phyloP scores from a whole-genome alignment of 2,888 invertebrate species.

The Sympetrum striolatum region DNA sequence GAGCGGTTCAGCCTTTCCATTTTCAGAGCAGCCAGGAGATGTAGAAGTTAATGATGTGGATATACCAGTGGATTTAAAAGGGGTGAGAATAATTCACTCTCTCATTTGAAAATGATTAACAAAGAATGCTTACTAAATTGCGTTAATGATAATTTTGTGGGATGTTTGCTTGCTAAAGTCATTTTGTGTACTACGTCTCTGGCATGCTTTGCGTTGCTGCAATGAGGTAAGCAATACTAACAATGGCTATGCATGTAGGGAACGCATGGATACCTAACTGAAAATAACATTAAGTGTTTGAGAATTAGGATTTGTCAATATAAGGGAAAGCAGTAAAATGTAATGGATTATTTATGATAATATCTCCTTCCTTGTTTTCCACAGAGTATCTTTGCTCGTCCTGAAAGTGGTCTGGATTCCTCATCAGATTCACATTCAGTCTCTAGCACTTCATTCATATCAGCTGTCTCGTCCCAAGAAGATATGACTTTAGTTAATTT shows the following conservation, averaged over 20 bases:
- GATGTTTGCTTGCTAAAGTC: too few relatives aligned
- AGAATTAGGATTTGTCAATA: not conserved
- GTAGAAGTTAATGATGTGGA: not conserved
- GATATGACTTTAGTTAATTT: slow-evolving; percentile 91
- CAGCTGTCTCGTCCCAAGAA: slow-evolving; percentile 91
- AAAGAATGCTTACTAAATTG: not conserved
- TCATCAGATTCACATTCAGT: slow-evolving; percentile 62
- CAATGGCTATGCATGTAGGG: not conserved
- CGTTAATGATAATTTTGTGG: too few relatives aligned
- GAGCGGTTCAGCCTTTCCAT: slow-evolving; percentile 27
- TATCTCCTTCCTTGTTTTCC: not conserved
- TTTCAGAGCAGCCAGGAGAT: slow-evolving; percentile 3
- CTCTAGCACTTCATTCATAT: slow-evolving; percentile 85
- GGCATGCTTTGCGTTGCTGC: not conserved
- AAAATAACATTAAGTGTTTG: not conserved
- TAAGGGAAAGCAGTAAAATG: not conserved
- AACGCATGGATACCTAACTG: not conserved
- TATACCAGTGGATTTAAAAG: slow-evolving; percentile 47
- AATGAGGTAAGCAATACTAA: not conserved
- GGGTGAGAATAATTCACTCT: slow-evolving; percentile 45
- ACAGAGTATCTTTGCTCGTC: slow-evolving; percentile 9
- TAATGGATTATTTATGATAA: not conserved
- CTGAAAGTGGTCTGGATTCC: slow-evolving; percentile 20
- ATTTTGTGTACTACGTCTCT: too few relatives aligned
- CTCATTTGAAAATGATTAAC: not conserved